Evolutionary conservation across 2,888 invertebrate species (phyloP).

Genomic region (Leptinotarsa rubiginosa): DNA sequence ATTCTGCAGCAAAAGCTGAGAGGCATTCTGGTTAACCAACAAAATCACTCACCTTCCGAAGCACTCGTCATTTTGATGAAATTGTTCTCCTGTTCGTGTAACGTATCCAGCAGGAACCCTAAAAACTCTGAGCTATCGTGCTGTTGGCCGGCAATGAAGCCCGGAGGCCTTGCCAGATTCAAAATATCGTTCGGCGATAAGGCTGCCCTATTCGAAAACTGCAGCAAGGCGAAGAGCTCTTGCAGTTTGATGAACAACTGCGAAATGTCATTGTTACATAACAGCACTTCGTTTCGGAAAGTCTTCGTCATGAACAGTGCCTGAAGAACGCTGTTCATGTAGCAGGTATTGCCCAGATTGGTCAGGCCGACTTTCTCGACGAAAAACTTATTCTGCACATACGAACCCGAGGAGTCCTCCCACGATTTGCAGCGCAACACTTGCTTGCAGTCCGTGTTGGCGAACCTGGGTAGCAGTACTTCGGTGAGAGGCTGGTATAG

Average conservation of each 20-base stretch:
- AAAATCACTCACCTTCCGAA: no score
- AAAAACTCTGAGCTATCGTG: conserved; percentile 92
- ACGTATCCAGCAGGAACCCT: conserved; percentile 77
- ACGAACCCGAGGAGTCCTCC: conserved; percentile 57
- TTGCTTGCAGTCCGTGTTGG: conserved; percentile 56
- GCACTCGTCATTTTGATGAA: not conserved
- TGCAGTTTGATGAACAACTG: conserved; percentile 75
- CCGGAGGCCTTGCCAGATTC: conserved; percentile 78
- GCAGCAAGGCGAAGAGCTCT: conserved; percentile 78
- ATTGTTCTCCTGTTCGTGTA: conserved; percentile 79
- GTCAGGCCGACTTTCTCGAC: conserved; percentile 78
- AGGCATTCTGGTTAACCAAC: no score
- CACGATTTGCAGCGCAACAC: conserved; percentile 63
- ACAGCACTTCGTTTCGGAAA: conserved; percentile 78
- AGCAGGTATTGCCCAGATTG: conserved; percentile 90
- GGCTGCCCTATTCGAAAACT: conserved; percentile 75
- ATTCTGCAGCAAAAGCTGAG: not conserved
- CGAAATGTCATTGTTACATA: conserved; percentile 69
- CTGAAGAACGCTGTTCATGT: conserved; percentile 89
- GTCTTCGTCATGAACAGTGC: conserved; percentile 85
- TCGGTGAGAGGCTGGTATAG: conserved; percentile 61
- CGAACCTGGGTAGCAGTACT: conserved; percentile 59
- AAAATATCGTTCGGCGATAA: conserved; percentile 80
- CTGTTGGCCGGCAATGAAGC: conserved; percentile 82
- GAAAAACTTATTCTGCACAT: conserved; percentile 52